Evolutionary conservation across 2,888 invertebrate species (phyloP), one percentile per base, ranked within the genome.

Genomic region (Hydropsyche betteni): DNA sequence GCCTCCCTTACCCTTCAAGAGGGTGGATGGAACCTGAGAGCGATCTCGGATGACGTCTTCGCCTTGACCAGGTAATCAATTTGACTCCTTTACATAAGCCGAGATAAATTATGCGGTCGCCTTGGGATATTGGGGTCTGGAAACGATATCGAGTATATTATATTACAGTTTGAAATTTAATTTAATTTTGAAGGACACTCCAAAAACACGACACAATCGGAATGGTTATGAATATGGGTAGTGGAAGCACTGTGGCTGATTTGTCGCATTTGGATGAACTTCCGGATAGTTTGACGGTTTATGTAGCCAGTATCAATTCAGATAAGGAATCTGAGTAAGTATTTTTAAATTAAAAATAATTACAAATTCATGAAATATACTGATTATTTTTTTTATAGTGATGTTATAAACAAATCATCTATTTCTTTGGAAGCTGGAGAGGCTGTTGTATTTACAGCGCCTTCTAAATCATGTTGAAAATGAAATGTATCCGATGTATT

Each of bases 1-100:
- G 84, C 83, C 50, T 84, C 85, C 58, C 81, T 83, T 0, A 83
- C 88, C 0, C 80, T 88, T 0, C 83, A 83, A 0, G 83, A 84
- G 14, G 89, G 88, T 0, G 81, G 81, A 5, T 80, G 84, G 69
- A 81, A 85, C 74, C 80, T 86, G 5, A 81, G 83, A 61, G 84
- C 78, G 0, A 8, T 81, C 8, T 76, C 80, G 0, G 76, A 80
- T 34, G 77, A 80, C 69, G 51, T 80, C 8, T 79, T 82, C 52
- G 78, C 77, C 33, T 76, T 81, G 34, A 79, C 76, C 6, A 80
- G 81, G 81, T 81, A 77, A 69, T 10, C 68, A 44, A 74, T 70
- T 34, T 7, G 8, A 44, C n/a, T 7, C 51, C 12, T 50, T 16
- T 10, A 12, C 7, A 7, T 7, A 14, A 24, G 55, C 55, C 14